phyloP scores from a whole-genome alignment of 2,888 invertebrate genomes.

The Hetaerina titia region DNA sequence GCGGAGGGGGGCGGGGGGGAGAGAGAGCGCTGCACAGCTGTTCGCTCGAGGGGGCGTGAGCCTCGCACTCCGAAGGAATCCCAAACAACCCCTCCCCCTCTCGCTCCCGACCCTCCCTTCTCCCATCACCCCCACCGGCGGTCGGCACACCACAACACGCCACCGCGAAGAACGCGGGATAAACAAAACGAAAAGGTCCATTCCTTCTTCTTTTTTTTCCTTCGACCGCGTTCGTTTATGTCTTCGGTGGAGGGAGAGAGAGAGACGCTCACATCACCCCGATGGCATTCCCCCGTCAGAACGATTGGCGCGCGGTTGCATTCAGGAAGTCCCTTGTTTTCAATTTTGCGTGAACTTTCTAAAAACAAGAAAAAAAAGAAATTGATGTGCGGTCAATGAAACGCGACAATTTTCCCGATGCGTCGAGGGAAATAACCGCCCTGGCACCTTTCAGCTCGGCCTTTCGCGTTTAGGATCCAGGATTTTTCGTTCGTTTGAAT shows the following conservation, averaged over 20 bases:
- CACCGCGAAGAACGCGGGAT: not conserved
- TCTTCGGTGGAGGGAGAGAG: not conserved
- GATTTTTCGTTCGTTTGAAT: too few species aligned
- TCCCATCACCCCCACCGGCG: not conserved
- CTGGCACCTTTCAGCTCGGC: not conserved
- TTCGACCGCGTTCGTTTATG: not conserved
- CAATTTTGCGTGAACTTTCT: too few species aligned
- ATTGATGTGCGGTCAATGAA: not conserved
- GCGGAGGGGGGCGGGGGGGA: constrained; percentile 10
- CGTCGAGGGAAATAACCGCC: not conserved
- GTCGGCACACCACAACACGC: constrained; percentile 1
- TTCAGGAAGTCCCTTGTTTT: too few species aligned
- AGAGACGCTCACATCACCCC: not conserved
- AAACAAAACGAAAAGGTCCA: not conserved
- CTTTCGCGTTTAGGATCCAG: too few species aligned
- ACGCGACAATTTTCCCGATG: not conserved
- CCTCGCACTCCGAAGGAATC: not conserved
- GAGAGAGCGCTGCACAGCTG: not conserved
- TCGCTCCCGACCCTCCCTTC: not conserved
- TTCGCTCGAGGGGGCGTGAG: not conserved
- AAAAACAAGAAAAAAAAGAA: too few species aligned
- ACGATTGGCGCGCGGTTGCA: too few species aligned
- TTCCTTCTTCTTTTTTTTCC: not conserved
- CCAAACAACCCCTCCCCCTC: not conserved
- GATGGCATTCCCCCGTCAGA: not conserved